Evolutionary conservation across 2,113 vertebrate species (phyloP), one percentile per base, ranked within the genome.

Genomic region (Tretioscincus oriximinensis): DNA sequence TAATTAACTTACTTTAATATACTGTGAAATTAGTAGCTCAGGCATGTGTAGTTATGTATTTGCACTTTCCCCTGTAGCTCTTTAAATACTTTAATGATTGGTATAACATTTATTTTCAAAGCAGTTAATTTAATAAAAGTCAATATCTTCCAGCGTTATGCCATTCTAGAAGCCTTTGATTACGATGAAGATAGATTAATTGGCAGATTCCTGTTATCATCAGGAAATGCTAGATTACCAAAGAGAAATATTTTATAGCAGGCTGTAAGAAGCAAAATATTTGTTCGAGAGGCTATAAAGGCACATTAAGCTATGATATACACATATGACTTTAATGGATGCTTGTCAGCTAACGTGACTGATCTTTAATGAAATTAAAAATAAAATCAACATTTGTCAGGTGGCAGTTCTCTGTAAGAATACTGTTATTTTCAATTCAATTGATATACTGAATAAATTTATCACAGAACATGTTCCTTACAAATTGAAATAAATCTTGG

Each of bases 111-210:
- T 89, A 79, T 72, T 83, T 85, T 80, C 0, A 9, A 77, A 84
- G 86, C 85, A 77, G 69, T 85, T 92, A 86, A 88, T 92, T 87
- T 88, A 93, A 91, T 88, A 86, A 83, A 89, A 88, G 31, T 80
- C 79, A 88, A 12, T 74, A 54, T 80, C 70, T 90, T 73, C 88
- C 76, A 84, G 87, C 47, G 41, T 8, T 76, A 0, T 45, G 24
- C 78, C 29, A 83, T 90, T 76, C 78, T 89, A 35, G 22, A 73
- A 86, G 73, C 35, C 35, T 87, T 89, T 84, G 21, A 16, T 86
- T 89, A 87, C 29, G 67, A 26, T 61, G 49, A 77, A 80, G 80
- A 92, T 87, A 76, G 70, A 82, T 86, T 87, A 89, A 9, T 82
- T 89, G 81, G 80, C 76, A 60, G 31, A 49, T 86, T 68, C 54